Base-by-base conservation (phyloP, 1,140 invertebrate species). In the Drosophila lacteicornis region DNA sequence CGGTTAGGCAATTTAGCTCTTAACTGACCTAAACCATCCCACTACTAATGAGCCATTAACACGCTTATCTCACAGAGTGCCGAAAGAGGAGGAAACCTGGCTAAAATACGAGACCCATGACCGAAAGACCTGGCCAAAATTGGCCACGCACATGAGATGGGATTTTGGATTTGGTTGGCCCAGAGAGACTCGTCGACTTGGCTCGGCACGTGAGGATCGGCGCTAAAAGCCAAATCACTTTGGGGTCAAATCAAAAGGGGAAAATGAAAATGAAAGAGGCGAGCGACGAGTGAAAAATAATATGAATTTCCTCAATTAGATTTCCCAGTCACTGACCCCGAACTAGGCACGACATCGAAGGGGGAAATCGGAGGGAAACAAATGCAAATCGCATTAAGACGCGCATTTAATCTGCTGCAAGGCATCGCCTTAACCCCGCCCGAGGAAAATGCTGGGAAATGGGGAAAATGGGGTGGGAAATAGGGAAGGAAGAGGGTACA, bases 251-350 rank as follows among this genome's bases (percentile, higher is more conserved):
- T 67, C 40, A 40, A 55, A 55, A 40, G 40, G 30, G 63, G 33
- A 70, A 68, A 70, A 69, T 70, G 63, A 69, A 70, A 70, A 70
- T 67, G 62, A 68, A 68, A 67, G 62, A 69, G 67, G 40, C 38
- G 40, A 68, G 47, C 63, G 67, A 33, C 67, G 62, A 36, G 49
- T 69, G 63, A 25, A 80, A 75, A 74, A 76, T 76, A 81, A 77
- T 81, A 84, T 78, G 67, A 85, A 80, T 84, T 84, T 84, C 82
- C 81, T 84, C 82, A 84, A 84, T 85, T 85, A 84, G 77, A 68
- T 76, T 84, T 80, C 61, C 43, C 46, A 71, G 51, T 47, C 76
- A 62, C 60, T 70, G 67, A 70, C 67, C 67, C 67, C 67, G 45
- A 56, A 46, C 49, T 15, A 46, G 67, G 36, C 63, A 69, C 67